Base-by-base conservation (phyloP, 2,797 vertebrate genomes). In the Falco novaeseelandiae region DNA sequence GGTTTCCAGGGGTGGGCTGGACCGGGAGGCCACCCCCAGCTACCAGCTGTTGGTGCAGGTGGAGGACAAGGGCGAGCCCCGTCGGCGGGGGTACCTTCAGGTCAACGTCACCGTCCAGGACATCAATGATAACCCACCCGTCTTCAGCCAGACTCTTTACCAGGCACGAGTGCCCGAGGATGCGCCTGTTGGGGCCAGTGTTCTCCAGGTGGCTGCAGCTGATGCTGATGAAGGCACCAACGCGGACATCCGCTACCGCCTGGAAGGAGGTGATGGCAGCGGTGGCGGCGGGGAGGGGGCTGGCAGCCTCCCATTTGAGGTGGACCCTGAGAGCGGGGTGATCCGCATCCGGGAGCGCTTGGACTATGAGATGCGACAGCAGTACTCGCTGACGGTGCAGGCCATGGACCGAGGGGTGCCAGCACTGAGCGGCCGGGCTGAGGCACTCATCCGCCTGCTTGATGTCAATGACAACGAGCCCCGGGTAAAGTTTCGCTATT, bases 381-480 rank as follows among this genome's bases (percentile, higher is more conserved):
- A 99, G 94, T 99, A 99, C 97, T 99, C 99, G 0, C 97, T 99
- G 54, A 99, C 99, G 0, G 98, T 99, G 18, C 99, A 99, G 84
- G 99, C 99, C 2, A 97, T 96, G 36, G 99, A 99, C 94, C 98
- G 98, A 0, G 99, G 99, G 1, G 98, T 98, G 18, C 99, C 99
- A 0, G 98, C 99, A 0, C 98, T 99, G 49, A 99, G 98, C 0
- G 99, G 99, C 90, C 98, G 99, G 3, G 98, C 99, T 0, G 99
- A 99, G 91, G 99, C 99, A 14, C 98, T 99, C 1, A 98, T 99
- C 38, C 99, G 98, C 96, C 98, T 99, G 36, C 96, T 99, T 19
- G 99, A 99, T 1, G 99, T 99, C 51, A 99, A 99, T 0, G 99
- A 99, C 94, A 99, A 99, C 0, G 99, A 99, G 95, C 99, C 99